Evolutionary conservation across 2,113 vertebrate genomes (phyloP).

Genomic region (Xyrauchen texanus): DNA sequence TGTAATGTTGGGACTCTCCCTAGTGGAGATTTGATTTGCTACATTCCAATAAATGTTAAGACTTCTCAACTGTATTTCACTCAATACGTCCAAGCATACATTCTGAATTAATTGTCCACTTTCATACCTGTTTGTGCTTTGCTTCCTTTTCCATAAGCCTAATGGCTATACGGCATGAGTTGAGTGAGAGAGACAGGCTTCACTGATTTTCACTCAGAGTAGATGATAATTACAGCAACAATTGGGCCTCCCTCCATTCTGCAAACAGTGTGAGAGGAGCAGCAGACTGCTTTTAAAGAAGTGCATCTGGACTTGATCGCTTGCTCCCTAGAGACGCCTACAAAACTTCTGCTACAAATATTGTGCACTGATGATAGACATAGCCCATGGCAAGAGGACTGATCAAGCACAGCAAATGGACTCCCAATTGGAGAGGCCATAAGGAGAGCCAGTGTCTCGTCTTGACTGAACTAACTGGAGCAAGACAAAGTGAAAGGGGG

Average conservation of each 20-base stretch:
- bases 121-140: constrained; percentile 17
- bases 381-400: constrained; percentile 85
- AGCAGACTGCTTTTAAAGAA: constrained; percentile 67
- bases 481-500: constrained; percentile 61
- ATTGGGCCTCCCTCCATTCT: constrained; percentile 72
- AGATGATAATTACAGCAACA: constrained; percentile 71
- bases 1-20: no score
- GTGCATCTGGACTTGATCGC: constrained; percentile 86
- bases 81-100: constrained; percentile 1
- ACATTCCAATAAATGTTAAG: neutral
- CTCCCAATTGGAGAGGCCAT: constrained; percentile 80
- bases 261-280: constrained; percentile 63
- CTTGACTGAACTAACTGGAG: constrained; percentile 51
- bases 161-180: neutral
- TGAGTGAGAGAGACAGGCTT: neutral
- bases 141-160: constrained; percentile 9
- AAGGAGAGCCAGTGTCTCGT: constrained; percentile 67
- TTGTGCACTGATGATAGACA: constrained; percentile 86
- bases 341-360: constrained; percentile 86
- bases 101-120: constrained; percentile 20
- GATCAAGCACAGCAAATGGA: constrained; percentile 88
- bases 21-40: neutral
- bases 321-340: constrained; percentile 78
- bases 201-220: constrained; percentile 28
- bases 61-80: no score